Evolutionary conservation across 2,888 invertebrate genomes (phyloP).

Genomic region (Argyresthia goedartella): DNA sequence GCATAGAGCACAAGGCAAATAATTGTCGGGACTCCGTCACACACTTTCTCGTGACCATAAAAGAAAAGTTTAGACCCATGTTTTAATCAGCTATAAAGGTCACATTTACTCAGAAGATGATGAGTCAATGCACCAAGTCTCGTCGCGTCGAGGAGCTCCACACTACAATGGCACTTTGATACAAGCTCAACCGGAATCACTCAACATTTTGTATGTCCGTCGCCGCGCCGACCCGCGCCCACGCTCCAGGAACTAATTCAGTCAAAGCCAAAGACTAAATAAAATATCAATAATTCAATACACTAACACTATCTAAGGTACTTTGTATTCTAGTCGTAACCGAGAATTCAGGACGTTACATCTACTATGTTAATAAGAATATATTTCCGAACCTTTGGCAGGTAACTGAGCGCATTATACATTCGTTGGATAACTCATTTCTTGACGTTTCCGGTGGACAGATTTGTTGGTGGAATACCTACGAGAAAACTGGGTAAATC

Average conservation of each 20-base stretch:
- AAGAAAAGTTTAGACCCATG: too few species aligned
- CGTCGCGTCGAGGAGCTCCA: too few species aligned
- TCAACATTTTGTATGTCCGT: neutral
- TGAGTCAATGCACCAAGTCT: too few species aligned
- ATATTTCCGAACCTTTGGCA: constrained; percentile 24
- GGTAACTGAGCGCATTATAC: constrained; percentile 25
- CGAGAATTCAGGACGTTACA: constrained; percentile 22
- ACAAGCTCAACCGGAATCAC: constrained; percentile 14
- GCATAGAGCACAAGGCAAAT: too few species aligned
- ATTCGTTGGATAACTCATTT: too few species aligned
- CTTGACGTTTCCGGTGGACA: too few species aligned
- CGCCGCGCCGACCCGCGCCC: neutral
- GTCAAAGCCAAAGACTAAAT: constrained; percentile 20
- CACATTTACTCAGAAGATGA: too few species aligned
- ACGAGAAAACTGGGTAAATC: too few species aligned
- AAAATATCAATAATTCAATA: neutral
- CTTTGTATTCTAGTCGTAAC: neutral
- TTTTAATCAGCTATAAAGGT: too few species aligned
- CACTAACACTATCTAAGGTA: neutral
- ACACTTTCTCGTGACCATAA: too few species aligned
- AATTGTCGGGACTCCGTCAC: too few species aligned
- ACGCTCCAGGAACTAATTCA: constrained; percentile 8
- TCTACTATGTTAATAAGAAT: constrained; percentile 38
- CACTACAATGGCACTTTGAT: constrained; percentile 42
- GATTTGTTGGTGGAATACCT: too few species aligned